These are phyloP conservation scores for Drosophila mayri DNA, from an alignment of 1,140 invertebrate genomes.

Conservation along the genomic window DNA sequence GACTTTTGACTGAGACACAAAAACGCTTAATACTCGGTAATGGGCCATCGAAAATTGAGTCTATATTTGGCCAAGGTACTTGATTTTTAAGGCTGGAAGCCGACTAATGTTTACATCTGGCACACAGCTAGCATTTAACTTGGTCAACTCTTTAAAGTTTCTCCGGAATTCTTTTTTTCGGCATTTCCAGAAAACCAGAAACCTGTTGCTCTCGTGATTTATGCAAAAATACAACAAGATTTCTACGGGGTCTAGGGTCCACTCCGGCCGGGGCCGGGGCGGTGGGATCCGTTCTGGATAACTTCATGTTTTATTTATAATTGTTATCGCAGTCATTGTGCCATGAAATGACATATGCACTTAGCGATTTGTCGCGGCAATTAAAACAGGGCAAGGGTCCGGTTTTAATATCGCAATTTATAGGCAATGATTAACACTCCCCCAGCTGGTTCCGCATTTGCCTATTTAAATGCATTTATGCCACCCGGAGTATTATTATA, in stretches of 20 bases:
- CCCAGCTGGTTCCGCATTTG: neutral
- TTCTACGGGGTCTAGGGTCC: constrained; percentile 22
- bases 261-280: neutral
- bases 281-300: constrained; percentile 36
- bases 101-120: constrained; percentile 9
- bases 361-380: constrained; percentile 24
- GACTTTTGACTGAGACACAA: constrained; percentile 35
- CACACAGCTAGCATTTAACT: constrained; percentile 3
- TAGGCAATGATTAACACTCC: neutral
- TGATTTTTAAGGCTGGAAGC: neutral
- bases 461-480: constrained; percentile 17
- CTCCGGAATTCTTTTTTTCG: constrained; percentile 26
- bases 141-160: constrained; percentile 14
- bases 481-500: neutral
- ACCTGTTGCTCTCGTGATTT: constrained; percentile 43
- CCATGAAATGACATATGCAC: constrained; percentile 50
- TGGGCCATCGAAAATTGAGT: constrained; percentile 12
- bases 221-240: constrained; percentile 37
- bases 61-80: constrained; percentile 16
- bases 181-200: constrained; percentile 11
- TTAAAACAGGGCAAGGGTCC: constrained; percentile 31
- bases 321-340: constrained; percentile 41
- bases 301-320: constrained; percentile 50
- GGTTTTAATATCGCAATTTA: constrained; percentile 5
- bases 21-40: constrained; percentile 14